Evolutionary conservation across 2,797 vertebrate genomes (phyloP).

Genomic region (Pangasius mekongensis): DNA sequence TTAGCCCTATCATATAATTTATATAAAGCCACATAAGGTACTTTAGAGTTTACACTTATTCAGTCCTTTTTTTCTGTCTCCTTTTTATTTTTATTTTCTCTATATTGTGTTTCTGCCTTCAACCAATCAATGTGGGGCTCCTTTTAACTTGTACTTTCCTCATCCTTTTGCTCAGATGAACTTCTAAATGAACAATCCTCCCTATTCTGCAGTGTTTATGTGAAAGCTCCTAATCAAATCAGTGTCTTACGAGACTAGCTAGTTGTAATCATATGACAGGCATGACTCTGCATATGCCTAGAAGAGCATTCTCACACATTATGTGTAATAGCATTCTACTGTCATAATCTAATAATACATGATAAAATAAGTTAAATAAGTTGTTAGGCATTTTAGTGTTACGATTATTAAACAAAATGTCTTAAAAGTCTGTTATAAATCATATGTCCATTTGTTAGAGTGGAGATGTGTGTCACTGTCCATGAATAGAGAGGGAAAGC

Average conservation of each 20-base stretch:
- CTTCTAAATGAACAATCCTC: not conserved
- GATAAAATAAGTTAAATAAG: not conserved
- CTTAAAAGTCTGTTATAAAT: not conserved
- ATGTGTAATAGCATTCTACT: not conserved
- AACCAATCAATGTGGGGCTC: not conserved
- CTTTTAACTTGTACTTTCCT: not conserved
- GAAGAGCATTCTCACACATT: not conserved
- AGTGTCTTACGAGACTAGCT: not conserved
- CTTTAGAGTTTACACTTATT: not conserved
- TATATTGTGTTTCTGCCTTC: not conserved
- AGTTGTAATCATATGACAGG: not conserved
- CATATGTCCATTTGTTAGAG: constrained; percentile 36
- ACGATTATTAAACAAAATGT: not conserved
- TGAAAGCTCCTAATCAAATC: not conserved
- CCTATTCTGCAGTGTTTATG: not conserved
- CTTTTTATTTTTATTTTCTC: not conserved
- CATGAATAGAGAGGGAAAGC: constrained; percentile 40
- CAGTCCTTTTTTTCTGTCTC: not conserved
- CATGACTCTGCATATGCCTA: not conserved
- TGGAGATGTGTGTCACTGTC: constrained; percentile 52
- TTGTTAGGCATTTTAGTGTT: not conserved
- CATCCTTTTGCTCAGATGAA: not conserved
- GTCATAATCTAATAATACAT: not conserved
- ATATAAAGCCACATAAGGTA: not conserved
- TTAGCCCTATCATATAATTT: not conserved